These are phyloP conservation scores for Plusia festucae DNA, from an alignment of 2,888 invertebrate species.

Conservation along the genomic window DNA sequence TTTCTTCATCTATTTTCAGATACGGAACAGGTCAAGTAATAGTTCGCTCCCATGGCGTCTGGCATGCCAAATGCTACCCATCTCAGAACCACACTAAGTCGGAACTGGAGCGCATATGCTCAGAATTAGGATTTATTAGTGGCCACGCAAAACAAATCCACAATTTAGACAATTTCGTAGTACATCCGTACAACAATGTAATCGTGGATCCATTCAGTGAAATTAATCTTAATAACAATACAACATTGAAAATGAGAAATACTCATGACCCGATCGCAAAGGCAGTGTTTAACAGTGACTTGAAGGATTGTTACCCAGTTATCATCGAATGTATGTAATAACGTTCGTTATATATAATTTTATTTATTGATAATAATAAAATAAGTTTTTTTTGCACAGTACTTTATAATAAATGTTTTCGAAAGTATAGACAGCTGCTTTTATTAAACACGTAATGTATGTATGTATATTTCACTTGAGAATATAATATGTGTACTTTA, in stretches of 20 bases:
- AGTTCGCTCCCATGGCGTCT: slow-evolving; percentile 91
- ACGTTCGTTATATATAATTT: slow-evolving; percentile 32
- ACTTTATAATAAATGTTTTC: neutral
- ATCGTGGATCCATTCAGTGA: slow-evolving; percentile 77
- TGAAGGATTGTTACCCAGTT: slow-evolving; percentile 80
- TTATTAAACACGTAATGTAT: neutral
- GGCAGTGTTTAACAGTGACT: slow-evolving; percentile 67
- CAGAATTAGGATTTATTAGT: slow-evolving; percentile 89
- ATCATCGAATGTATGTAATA: slow-evolving; percentile 83
- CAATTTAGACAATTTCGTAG: slow-evolving; percentile 59
- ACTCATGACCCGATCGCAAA: slow-evolving; percentile 76
- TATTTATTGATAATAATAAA: slow-evolving; percentile 42
- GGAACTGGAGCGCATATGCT: slow-evolving; percentile 90
- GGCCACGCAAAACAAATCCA: slow-evolving; percentile 85
- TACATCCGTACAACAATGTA: slow-evolving; percentile 72
- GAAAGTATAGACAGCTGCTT: neutral
- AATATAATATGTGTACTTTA: neutral
- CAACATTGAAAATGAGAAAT: slow-evolving; percentile 78
- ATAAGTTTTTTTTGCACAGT: neutral
- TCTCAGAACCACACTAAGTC: slow-evolving; percentile 85
- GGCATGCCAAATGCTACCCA: slow-evolving; percentile 92
- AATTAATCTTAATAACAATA: slow-evolving; percentile 79
- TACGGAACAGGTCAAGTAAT: slow-evolving; percentile 91
- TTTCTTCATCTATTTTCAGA: slow-evolving; percentile 67
- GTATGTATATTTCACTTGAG: neutral